phyloP scores from a whole-genome alignment of 2,888 invertebrate species.

The Trichopria drosophilae region DNA sequence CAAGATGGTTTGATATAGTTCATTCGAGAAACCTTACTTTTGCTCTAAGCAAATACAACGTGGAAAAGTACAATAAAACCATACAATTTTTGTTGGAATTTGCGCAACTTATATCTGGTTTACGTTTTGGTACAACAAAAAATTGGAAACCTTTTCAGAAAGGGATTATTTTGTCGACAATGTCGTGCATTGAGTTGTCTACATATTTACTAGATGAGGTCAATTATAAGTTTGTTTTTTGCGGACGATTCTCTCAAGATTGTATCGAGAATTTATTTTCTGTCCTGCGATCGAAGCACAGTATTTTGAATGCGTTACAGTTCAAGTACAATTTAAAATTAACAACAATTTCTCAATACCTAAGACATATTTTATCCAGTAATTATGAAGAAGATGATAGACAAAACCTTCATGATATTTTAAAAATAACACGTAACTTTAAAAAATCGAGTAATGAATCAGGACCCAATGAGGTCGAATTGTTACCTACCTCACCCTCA shows the following conservation, averaged over 20 bases:
- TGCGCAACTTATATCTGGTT: background rate
- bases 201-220: background rate
- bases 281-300: conserved; percentile 6
- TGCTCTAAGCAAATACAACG: background rate
- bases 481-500: background rate
- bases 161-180: background rate
- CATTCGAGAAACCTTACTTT: background rate
- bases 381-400: conserved; percentile 18
- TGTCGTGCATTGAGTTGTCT: background rate
- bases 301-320: conserved; percentile 17
- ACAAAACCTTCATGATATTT: conserved; percentile 13
- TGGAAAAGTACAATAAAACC: conserved; percentile 1
- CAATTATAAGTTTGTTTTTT: background rate
- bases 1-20: conserved; percentile 9
- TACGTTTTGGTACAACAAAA: background rate
- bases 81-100: background rate
- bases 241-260: background rate
- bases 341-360: conserved; percentile 15
- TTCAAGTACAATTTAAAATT: conserved; percentile 17
- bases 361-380: conserved; percentile 11
- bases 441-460: background rate
- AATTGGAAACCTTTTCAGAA: conserved; percentile 9
- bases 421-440: background rate
- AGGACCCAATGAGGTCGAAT: background rate
- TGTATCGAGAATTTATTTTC: conserved; percentile 25